Base-by-base conservation (phyloP, 2,888 invertebrate species). In the Tetranychus piercei region DNA sequence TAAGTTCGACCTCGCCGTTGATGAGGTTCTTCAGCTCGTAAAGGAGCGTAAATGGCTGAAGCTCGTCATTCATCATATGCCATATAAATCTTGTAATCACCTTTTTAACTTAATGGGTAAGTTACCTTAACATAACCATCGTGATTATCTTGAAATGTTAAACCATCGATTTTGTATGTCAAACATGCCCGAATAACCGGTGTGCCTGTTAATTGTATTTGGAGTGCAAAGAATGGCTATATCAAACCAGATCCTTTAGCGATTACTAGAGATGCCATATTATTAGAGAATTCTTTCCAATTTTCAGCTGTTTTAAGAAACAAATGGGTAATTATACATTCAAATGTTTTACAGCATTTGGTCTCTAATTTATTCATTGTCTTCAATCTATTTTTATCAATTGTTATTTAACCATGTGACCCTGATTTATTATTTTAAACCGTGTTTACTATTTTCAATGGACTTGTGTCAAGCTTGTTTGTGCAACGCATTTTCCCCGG, bases 231-330 rank as follows among this genome's bases (percentile, higher is more conserved):
- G 44, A 20, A 71, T 34, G 18, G 7, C 71, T 23, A 71, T 15
- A 71, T 71, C 9, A 71, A 34, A 44, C 71, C 71, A 71, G 18
- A 44, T 44, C 71, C 71, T 44, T n/a, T 71, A 18, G 44, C 43
- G 20, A 71, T 71, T 44, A 44, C 44, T 9, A 71, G n/a, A n/a
- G 34, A 44, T 15, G 71, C 43, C 71, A 71, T 71, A 6, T 65
- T 34, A 34, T 34, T 34, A 34, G n/a, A 34, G 34, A 34, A 3
- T 34, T 34, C 34, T 34, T 34, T 34, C 34, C 34, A 34, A 34
- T 34, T 34, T 34, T 4, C 34, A 34, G 34, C 34, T 34, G 34
- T 34, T 34, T 3, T 23, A 23, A 11, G 45, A 55, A 55, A 55
- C 1, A 55, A 55, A 55, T 9, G 55, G 11, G 3, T 15, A 9